Evolutionary conservation across 2,113 vertebrate species (phyloP), one percentile per base, ranked within the genome.

Genomic region (Lates calcarifer): DNA sequence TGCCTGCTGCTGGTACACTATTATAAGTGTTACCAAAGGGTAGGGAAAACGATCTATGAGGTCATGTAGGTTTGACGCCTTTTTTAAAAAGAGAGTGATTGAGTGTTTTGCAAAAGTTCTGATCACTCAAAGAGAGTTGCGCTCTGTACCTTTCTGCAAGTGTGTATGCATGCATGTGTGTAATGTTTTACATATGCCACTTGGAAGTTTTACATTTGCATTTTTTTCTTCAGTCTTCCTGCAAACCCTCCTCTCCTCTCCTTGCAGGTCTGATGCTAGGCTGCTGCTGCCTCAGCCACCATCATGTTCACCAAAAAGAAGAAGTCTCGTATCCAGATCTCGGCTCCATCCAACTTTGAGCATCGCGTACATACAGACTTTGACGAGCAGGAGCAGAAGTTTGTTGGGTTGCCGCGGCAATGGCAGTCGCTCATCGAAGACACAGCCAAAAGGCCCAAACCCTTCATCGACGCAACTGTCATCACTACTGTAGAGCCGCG

Each of bases 341-440:
- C 98, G 0, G 97, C 96, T 0, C 98, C 98, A 0, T 98, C 96
- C 33, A 99, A 99, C 91, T 99, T 99, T 0, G 98, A 99, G 93
- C 98, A 99, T 84, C 97, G 98, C 0, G 98, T 99, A 4, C 98
- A 99, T 87, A 98, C 98, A 0, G 98, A 98, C 28, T 99, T 97
- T 0, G 98, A 99, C 76, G 91, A 96, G 69, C 95, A 96, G 1
- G 97, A 98, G 90, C 98, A 99, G 94, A 97, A 96, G 82, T 99
- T 99, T 80, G 98, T 97, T 0, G 98, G 98, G 13, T 92, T 98
- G 88, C 98, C 97, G 0, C 94, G 96, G 6, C 98, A 99, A 91
- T 99, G 98, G 98, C 97, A 98, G 90, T 97, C 97, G 10, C 95
- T 98, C 51, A 97, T 99, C 17, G 98, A 99, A 89, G 98, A 99